phyloP scores from a whole-genome alignment of 1,140 invertebrate species.

The Camponotus pennsylvanicus region DNA sequence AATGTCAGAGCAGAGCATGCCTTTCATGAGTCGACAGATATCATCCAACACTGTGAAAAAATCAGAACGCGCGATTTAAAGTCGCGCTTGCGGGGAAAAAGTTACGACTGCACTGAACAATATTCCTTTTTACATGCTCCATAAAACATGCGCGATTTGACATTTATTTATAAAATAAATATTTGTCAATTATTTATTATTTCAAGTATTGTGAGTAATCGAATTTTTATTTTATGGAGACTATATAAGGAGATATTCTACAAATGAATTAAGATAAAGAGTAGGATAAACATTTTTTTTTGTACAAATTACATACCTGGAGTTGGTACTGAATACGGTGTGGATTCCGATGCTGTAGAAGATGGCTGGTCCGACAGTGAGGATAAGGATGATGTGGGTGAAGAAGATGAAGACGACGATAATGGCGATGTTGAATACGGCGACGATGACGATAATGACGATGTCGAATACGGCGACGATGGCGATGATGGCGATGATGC shows the following conservation, averaged over 20 bases:
- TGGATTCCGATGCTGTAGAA: constrained; percentile 29
- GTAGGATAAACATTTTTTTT: background rate
- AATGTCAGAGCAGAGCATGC: constrained; percentile 91
- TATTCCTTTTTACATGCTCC: background rate
- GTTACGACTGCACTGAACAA: background rate
- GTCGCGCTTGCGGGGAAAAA: background rate
- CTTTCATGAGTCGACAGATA: constrained; percentile 89
- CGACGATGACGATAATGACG: background rate
- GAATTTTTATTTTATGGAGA: background rate
- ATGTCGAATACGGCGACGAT: background rate
- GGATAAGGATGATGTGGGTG: background rate
- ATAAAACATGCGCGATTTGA: background rate
- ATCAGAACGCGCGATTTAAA: constrained; percentile 32
- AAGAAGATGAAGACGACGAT: background rate
- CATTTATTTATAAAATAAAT: background rate
- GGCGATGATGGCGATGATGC: background rate
- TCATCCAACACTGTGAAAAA: constrained; percentile 85
- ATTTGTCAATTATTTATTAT: background rate
- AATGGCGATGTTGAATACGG: background rate
- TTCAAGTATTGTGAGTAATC: background rate
- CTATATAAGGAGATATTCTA: background rate
- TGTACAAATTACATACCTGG: constrained; percentile 54
- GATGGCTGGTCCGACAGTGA: background rate
- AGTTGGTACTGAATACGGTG: constrained; percentile 62
- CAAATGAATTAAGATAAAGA: background rate